Evolutionary conservation across 2,113 vertebrate genomes (phyloP), one percentile per base, ranked within the genome.

Genomic region (Acinonyx jubatus): DNA sequence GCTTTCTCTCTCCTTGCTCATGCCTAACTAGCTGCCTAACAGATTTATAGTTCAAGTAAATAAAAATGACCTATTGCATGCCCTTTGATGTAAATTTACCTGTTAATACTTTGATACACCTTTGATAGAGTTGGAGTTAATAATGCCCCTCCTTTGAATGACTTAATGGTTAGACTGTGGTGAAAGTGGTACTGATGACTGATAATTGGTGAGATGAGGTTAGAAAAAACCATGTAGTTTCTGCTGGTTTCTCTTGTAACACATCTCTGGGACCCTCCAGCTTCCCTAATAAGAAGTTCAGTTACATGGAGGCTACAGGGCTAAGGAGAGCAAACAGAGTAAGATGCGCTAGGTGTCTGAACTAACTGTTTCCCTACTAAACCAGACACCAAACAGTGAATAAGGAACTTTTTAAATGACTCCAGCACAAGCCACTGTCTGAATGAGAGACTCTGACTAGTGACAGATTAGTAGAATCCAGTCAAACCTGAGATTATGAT

Each of bases 261-360:
- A 19, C n/a, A 65, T 29, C 16, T 50, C 18, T n/a, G 18, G 23
- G 3, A 61, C 2, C 0, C 23, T 45, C 4, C 11, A 81, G 3
- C 2, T 76, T 5, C 7, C 36, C 8, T 38, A 1, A 1, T 38
- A 71, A 87, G 27, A 94, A 55, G 1, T 23, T 95, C 4, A n/a
- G 1, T 5, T 61, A 57, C 13, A 27, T 5, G 63, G 36, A 88
- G 23, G 1, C 14, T 87, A 4, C 27, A 33, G 61, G 9, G 2
- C 7, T 76, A 19, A 25, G 2, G 7, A n/a, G 13, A 29, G 5
- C 18, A 48, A 4, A 65, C 19, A 10, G 3, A 41, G 1, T 14
- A 78, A 78, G 10, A 50, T 55, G 0, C 4, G 18, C 5, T 66
- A 74, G 5, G 15, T 81, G 5, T 9, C 31, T 86, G 36, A 50